Evolutionary conservation across 2,888 invertebrate species (phyloP).

Genomic region (Hofmannophila pseudospretella): DNA sequence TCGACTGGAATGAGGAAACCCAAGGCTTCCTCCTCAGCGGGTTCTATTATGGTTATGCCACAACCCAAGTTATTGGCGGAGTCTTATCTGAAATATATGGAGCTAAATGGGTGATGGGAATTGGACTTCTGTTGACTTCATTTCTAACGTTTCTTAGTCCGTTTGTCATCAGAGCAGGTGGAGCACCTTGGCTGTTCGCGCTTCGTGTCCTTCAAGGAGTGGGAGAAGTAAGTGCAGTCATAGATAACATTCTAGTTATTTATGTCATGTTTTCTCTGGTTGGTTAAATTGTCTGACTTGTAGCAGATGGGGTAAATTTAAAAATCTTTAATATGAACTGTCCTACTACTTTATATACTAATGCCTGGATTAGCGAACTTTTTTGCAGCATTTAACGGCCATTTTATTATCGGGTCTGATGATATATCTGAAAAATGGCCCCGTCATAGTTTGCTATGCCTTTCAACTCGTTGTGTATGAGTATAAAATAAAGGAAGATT

Average conservation of each 20-base stretch:
- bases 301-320: too few species aligned
- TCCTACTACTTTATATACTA: too few species aligned
- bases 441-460: too few species aligned
- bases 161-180: constrained; percentile 65
- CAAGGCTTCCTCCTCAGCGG: constrained; percentile 83
- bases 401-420: too few species aligned
- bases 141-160: constrained; percentile 85
- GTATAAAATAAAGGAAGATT: too few species aligned
- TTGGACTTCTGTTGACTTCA: constrained; percentile 84
- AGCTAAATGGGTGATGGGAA: constrained; percentile 84
- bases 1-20: constrained; percentile 77
- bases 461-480: too few species aligned
- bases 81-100: constrained; percentile 84
- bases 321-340: too few species aligned
- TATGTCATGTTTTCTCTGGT: background rate
- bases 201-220: constrained; percentile 81
- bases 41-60: constrained; percentile 86
- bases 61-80: constrained; percentile 86
- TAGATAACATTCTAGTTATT: background rate
- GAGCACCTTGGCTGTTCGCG: constrained; percentile 52
- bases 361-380: too few species aligned
- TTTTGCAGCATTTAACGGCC: too few species aligned
- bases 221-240: constrained; percentile 76
- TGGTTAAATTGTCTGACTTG: too few species aligned
- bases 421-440: too few species aligned